Base-by-base conservation (phyloP, 53 echinoderm and acorn worm genomes). In the Pentamera pediparva region DNA sequence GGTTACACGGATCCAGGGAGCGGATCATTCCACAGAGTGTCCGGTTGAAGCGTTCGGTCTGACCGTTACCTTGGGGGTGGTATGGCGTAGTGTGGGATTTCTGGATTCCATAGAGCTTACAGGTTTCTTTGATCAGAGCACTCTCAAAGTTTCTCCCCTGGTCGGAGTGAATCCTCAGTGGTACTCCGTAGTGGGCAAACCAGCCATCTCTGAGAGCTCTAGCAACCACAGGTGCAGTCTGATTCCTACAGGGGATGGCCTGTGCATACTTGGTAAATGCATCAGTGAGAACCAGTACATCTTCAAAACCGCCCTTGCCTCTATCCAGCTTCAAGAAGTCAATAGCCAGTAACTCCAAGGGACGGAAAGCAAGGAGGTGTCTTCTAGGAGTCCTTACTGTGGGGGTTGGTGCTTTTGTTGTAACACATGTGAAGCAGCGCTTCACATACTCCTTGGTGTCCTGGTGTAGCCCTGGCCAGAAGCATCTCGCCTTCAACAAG, bases 131-230 rank as follows among this genome's bases (percentile, higher is more conserved):
- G 10, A 81, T 43, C 5, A 75, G 47, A 26, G 31, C 50, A 19
- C 82, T 61, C 59, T 82, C 82, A 59, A 87, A 87, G 39, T 87
- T 87, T 47, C 82, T 69, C 31, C 87, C 87, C 30, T 82, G 82
- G 37, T 87, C 87, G 3, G 78, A 82, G 48, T 87, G 87, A 4
- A 87, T 77, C 18, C 74, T 59, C 31, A 78, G 63, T 0, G 87
- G 87, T 0, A 65, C 47, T 10, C 87, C 82, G 27, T 82, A 87
- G 37, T 87, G 82, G 2, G 78, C 59, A 48, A 82, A 81, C 82
- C 86, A 86, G 11, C 57, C 35, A 37, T 87, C 82, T 6, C 49
- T 45, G 15, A 87, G 26, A 27, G 57, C 87, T 33, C 53, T 71
- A 0, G 82, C 82, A 0, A 82, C 79, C 7, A 32, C 65, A 10